Evolutionary conservation across 1,140 invertebrate genomes (phyloP).

Genomic region (Frieseomelitta varia): DNA sequence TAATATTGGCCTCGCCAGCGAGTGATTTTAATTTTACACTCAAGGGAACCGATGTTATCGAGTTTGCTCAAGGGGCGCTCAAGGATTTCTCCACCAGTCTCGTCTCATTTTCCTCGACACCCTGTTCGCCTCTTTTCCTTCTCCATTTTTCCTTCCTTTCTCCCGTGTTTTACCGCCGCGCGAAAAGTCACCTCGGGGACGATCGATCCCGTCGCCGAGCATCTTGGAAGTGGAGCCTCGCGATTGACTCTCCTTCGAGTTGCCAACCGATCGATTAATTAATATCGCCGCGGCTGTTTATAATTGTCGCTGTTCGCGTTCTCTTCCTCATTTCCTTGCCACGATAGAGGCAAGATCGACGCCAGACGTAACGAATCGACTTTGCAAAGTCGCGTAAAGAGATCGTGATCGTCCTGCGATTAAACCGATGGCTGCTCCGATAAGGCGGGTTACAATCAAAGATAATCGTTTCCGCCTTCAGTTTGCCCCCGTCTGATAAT

Average conservation of each 20-base stretch:
- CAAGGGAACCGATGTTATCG: conserved; percentile 58
- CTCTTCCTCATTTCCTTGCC: not conserved
- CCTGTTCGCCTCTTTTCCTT: not conserved
- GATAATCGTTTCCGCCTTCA: not conserved
- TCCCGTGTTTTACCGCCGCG: not conserved
- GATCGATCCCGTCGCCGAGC: not conserved
- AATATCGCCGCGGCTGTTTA: not conserved
- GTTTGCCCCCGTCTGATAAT: not conserved
- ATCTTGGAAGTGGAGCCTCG: not conserved
- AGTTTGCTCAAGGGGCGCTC: conserved; percentile 48
- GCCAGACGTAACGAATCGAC: not conserved
- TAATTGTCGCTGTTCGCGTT: not conserved
- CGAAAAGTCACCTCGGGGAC: conserved; percentile 17
- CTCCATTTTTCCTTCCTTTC: not conserved
- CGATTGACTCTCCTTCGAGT: conserved; percentile 14
- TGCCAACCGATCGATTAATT: conserved; percentile 5
- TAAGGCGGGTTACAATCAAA: not conserved
- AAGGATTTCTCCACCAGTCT: conserved; percentile 19
- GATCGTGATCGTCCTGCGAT: conserved; percentile 1
- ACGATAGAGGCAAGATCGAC: not conserved
- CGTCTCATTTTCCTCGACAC: conserved; percentile 22
- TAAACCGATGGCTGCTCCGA: not conserved
- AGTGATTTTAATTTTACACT: conserved; percentile 64
- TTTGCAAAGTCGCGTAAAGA: not conserved
- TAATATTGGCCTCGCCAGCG: conserved; percentile 52